Evolutionary conservation across 2,113 vertebrate genomes (phyloP).

Genomic region (Nibea coibor): DNA sequence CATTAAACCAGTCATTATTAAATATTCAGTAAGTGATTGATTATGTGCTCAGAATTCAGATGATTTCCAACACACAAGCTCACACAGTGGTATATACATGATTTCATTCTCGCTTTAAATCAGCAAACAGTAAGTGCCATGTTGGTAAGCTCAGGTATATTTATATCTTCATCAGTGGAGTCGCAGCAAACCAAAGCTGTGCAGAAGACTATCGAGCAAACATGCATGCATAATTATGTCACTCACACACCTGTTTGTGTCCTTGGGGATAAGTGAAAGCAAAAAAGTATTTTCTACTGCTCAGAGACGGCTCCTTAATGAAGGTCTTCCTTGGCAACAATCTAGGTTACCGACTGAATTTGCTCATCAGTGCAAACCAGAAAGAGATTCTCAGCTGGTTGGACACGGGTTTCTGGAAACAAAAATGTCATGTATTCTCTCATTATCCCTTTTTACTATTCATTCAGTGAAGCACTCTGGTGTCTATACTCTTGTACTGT

Average conservation of each 20-base stretch:
- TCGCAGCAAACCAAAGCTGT: slow-evolving; percentile 35
- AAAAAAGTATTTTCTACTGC: slow-evolving; percentile 50
- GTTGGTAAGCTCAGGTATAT: slow-evolving; percentile 35
- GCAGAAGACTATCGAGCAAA: slow-evolving; percentile 51
- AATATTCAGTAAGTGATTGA: background rate
- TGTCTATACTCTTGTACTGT: background rate
- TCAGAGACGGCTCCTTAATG: slow-evolving; percentile 64
- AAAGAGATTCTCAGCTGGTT: slow-evolving; percentile 16
- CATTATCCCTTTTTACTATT: slow-evolving; percentile 10
- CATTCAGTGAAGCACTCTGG: background rate
- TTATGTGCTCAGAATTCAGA: background rate
- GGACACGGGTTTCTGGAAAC: slow-evolving; percentile 48
- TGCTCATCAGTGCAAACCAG: slow-evolving; percentile 44
- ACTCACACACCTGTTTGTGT: slow-evolving; percentile 73
- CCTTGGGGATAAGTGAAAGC: slow-evolving; percentile 57
- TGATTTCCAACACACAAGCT: background rate
- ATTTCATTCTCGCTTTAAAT: background rate
- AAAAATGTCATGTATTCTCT: background rate
- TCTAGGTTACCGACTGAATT: slow-evolving; percentile 59
- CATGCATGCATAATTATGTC: slow-evolving; percentile 69
- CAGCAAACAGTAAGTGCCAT: background rate
- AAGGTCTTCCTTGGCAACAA: slow-evolving; percentile 68
- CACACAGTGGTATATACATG: background rate
- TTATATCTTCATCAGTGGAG: slow-evolving; percentile 59
- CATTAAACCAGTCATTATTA: background rate